These are phyloP conservation scores for Temnothorax rugatulus DNA, from an alignment of 2,888 invertebrate species.

Conservation along the genomic window DNA sequence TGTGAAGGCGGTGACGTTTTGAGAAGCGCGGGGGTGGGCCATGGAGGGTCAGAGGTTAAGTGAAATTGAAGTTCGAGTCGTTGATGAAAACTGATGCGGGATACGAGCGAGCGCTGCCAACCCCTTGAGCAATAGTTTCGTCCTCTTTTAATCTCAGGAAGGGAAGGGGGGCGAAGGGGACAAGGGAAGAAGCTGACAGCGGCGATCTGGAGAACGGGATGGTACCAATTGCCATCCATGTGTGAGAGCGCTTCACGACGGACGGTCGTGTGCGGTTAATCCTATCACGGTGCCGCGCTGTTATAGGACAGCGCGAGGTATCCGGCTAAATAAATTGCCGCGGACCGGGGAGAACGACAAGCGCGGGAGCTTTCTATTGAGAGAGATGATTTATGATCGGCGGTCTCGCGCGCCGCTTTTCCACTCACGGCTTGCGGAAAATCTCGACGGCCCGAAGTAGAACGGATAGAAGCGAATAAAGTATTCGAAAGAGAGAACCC, in stretches of 20 bases:
- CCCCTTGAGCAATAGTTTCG: slow-evolving; percentile 70
- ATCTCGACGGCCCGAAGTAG: slow-evolving; percentile 27
- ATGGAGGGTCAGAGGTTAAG: slow-evolving; percentile 67
- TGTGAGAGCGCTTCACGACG: neutral
- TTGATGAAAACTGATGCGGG: slow-evolving; percentile 73
- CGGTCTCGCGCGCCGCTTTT: slow-evolving; percentile 26
- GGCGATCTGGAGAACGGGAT: slow-evolving; percentile 13
- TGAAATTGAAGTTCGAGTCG: slow-evolving; percentile 77
- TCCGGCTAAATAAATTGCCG: slow-evolving; percentile 69
- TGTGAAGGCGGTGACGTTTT: neutral
- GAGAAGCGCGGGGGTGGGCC: neutral
- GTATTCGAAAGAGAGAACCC: slow-evolving; percentile 14
- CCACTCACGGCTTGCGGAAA: slow-evolving; percentile 39
- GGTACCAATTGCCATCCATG: slow-evolving; percentile 3
- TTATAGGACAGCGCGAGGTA: slow-evolving; percentile 50
- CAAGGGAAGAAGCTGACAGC: neutral
- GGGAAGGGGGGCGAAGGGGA: neutral
- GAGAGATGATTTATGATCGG: slow-evolving; percentile 71
- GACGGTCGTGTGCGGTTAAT: slow-evolving; percentile 55
- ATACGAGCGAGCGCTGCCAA: slow-evolving; percentile 64
- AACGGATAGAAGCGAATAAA: slow-evolving; percentile 29
- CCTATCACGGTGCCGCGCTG: slow-evolving; percentile 37
- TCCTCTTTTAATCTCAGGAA: slow-evolving; percentile 73
- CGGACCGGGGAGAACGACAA: slow-evolving; percentile 29
- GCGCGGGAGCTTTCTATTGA: slow-evolving; percentile 64